Evolutionary conservation across 2,797 vertebrate species (phyloP).

Genomic region (Babyrousa celebensis): DNA sequence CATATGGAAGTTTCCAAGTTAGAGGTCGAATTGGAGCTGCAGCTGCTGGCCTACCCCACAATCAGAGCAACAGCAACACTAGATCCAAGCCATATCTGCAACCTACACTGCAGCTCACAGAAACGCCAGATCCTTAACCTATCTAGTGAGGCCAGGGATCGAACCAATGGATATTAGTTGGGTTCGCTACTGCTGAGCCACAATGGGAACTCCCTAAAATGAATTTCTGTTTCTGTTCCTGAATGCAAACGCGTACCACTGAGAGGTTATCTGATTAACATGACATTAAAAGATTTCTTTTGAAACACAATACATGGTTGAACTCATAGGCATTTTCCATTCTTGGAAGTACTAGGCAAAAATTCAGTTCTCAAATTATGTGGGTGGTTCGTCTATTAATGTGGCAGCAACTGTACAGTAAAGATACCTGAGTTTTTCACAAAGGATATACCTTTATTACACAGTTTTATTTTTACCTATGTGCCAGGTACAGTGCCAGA

Average conservation of each 20-base stretch:
- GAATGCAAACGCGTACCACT: not conserved
- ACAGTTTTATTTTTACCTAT: not conserved
- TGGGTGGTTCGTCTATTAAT: constrained; percentile 19
- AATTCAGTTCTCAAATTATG: constrained; percentile 42
- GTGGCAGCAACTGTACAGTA: not conserved
- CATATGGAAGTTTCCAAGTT: too few relatives aligned
- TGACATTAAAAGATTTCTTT: constrained; percentile 46
- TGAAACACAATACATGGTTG: not conserved
- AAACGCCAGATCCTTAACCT: too few relatives aligned
- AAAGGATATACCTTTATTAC: not conserved
- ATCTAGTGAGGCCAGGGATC: too few relatives aligned
- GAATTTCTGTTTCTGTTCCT: not conserved
- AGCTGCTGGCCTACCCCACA: too few relatives aligned
- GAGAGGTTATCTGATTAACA: not conserved
- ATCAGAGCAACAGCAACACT: too few relatives aligned
- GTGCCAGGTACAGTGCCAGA: not conserved
- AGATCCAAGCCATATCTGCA: too few relatives aligned
- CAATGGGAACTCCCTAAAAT: not conserved
- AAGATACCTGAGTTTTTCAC: constrained; percentile 12
- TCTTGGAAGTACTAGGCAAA: constrained; percentile 47
- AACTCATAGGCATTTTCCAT: constrained; percentile 11
- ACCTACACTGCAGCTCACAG: too few relatives aligned
- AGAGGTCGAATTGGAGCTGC: too few relatives aligned
- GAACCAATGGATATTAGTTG: too few relatives aligned
- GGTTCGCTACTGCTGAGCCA: too few relatives aligned